These are phyloP conservation scores for Odontomyia ornata DNA, from an alignment of 2,888 invertebrate species.

Conservation along the genomic window DNA sequence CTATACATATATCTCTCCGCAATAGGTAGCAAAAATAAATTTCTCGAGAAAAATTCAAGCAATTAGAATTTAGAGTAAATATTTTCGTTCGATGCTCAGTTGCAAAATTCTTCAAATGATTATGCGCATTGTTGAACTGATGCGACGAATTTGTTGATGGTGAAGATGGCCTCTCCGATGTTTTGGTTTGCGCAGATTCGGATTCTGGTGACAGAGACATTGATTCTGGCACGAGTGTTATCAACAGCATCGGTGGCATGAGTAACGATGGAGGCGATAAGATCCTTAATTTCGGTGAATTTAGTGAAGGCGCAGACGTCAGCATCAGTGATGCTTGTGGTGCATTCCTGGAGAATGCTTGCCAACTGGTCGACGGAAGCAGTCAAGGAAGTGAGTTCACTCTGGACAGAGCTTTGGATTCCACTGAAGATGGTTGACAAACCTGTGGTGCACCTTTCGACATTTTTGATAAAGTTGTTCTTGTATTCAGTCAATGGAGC, in stretches of 20 bases:
- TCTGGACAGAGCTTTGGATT: neutral
- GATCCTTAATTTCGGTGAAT: neutral
- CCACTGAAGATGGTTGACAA: neutral
- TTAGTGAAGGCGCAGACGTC: conserved; percentile 13
- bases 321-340: neutral
- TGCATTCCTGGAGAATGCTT: neutral
- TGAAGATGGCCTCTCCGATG: conserved; percentile 13
- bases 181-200: neutral
- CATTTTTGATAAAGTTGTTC: conserved; percentile 8
- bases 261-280: neutral
- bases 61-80: no score
- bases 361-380: neutral
- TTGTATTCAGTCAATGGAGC: neutral
- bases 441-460: neutral
- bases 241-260: neutral
- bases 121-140: neutral
- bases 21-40: no score
- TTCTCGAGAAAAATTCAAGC: no score
- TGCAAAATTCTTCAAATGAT: neutral
- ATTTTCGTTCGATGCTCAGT: neutral
- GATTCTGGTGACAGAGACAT: neutral
- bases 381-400: neutral
- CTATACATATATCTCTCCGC: no score
- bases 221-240: neutral
- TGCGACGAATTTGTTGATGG: conserved; percentile 10